Base-by-base conservation (phyloP, 2,797 vertebrate genomes). In the Odontamblyopus lacepedii region DNA sequence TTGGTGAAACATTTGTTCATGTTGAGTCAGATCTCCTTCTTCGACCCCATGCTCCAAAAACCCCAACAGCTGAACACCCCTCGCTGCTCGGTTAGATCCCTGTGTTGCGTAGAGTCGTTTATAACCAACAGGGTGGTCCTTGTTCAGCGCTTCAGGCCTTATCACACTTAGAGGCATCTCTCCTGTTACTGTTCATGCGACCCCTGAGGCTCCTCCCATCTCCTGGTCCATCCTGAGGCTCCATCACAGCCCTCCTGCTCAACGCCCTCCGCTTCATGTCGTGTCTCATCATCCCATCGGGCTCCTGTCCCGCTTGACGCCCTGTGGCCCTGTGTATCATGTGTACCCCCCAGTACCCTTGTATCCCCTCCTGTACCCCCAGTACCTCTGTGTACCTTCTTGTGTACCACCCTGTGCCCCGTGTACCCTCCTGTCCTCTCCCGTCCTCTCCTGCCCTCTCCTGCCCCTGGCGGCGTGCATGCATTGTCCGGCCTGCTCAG, bases 401-500 rank as follows among this genome's bases (percentile, higher is more conserved):
- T 60, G 57, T 63, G 16, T 18, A 70, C 41, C 48, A 23, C 23
- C 23, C 23, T 23, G 23, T 23, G 23, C 23, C 23, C 23, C 23
- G 23, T 23, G 23, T 23, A 23, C 23, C 23, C 53, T 48, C 15
- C 27, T 26, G 23, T 18, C 4, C 15, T 69, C 27, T 51, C 18
- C 11, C 15, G 60, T 16, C 57, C n/a, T 23, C 53, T 48, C 15
- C 27, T 12, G 23, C 15, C 4, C 15, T 69, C 27, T 51, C 18
- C 11, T 18, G 60, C 29, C 57, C n/a, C 13, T 65, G 41, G 67
- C 55, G 73, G 87, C 89, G 87, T 81, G 88, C 88, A 89, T 91
- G 88, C 78, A 83, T 82, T 88, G 84, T 90, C 85, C 87, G 88
- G 89, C 79, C 85, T 83, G 90, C 92, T 95, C 89, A 94, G 93